phyloP scores from a whole-genome alignment of 2,797 vertebrate species.

The Meda fulgida region DNA sequence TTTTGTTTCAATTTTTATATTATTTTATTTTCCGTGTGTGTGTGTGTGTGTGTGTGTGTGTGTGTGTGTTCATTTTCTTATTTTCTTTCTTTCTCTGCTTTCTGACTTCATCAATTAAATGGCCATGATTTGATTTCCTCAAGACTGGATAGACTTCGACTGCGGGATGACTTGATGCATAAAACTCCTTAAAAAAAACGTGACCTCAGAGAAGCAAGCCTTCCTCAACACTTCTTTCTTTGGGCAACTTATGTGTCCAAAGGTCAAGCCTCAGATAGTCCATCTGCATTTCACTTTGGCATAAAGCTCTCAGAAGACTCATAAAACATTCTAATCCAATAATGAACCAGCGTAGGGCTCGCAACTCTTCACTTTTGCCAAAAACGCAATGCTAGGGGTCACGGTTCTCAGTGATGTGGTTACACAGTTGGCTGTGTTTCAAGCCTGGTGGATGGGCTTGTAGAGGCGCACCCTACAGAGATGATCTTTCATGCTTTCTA shows the following conservation, averaged over 20 bases:
- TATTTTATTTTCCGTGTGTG: no score
- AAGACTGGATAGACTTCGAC: neutral
- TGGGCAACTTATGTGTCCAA: constrained; percentile 39
- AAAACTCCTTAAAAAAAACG: neutral
- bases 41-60: neutral
- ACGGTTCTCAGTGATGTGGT: neutral
- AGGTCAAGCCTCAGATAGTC: constrained; percentile 36
- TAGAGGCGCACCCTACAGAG: constrained; percentile 33
- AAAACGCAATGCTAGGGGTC: neutral
- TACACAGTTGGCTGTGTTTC: constrained; percentile 1
- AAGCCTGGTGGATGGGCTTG: constrained; percentile 8
- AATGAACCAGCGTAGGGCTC: constrained; percentile 27
- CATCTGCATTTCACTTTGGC: constrained; percentile 38
- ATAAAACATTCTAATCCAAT: constrained; percentile 43
- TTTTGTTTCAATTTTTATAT: no score
- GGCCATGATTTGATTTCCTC: neutral
- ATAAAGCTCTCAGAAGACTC: constrained; percentile 39
- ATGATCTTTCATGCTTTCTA: constrained; percentile 40
- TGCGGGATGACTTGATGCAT: neutral
- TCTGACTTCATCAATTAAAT: neutral
- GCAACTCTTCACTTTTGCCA: constrained; percentile 29
- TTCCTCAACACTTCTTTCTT: neutral
- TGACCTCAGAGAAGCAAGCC: neutral
- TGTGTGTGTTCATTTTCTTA: neutral
- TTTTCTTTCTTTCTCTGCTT: neutral